Evolutionary conservation across 2,888 invertebrate species (phyloP).

Genomic region (Drosophila demipolita): DNA sequence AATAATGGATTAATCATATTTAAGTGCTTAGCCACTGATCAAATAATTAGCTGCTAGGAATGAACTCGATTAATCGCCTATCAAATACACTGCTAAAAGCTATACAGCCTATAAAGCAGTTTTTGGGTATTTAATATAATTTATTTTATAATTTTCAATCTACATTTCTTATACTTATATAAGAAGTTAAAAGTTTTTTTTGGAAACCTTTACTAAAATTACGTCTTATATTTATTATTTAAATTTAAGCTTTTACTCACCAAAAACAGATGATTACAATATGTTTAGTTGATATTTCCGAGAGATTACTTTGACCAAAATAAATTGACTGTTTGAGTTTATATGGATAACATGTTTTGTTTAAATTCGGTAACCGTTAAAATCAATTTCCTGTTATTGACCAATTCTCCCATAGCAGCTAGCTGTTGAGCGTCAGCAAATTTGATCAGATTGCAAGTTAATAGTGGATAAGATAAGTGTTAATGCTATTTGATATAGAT

Average conservation of each 20-base stretch:
- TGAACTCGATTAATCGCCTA: not conserved
- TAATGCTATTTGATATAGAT: constrained; percentile 18
- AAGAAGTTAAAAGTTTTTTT: not conserved
- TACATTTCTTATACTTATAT: not conserved
- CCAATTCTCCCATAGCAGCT: not conserved
- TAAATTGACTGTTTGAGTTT: not conserved
- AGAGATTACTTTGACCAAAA: not conserved
- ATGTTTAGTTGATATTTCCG: not conserved
- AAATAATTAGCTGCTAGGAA: not conserved
- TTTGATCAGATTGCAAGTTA: not conserved
- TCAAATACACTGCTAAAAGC: not conserved
- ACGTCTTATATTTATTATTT: not conserved
- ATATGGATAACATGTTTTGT: not conserved
- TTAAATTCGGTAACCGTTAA: not conserved
- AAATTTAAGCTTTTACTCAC: not conserved
- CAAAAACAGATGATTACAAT: not conserved
- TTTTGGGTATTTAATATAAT: no score
- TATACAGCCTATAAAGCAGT: not conserved
- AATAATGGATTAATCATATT: constrained; percentile 36
- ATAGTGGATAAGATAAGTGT: constrained; percentile 42
- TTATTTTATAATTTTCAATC: no score
- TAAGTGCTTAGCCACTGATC: not conserved
- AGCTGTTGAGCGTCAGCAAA: constrained; percentile 1
- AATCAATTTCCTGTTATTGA: constrained; percentile 6
- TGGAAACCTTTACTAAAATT: not conserved